phyloP scores from a whole-genome alignment of 1,140 invertebrate species.

The Zaprionus davidi region DNA sequence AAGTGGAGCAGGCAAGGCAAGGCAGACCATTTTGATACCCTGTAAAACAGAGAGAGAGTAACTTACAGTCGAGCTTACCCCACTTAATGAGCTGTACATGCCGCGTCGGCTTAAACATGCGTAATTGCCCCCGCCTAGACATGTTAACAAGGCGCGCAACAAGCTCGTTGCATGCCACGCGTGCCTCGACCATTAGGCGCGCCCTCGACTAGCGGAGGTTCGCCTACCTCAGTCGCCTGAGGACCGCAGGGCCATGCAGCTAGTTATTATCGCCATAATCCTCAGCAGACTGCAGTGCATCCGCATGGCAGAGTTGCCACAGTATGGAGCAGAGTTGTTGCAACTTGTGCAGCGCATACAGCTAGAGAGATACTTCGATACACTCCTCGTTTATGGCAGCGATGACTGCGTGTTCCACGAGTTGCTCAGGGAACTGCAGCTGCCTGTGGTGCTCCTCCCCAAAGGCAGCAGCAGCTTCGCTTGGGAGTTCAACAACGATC shows the following conservation, averaged over 20 bases:
- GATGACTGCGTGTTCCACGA: constrained; percentile 48
- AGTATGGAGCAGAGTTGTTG: constrained; percentile 12
- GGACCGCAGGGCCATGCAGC: constrained; percentile 30
- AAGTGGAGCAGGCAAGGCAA: not conserved
- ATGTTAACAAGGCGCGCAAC: constrained; percentile 47
- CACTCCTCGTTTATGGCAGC: constrained; percentile 41
- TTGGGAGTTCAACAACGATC: constrained; percentile 48
- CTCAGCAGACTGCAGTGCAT: constrained; percentile 14
- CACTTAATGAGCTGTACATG: not conserved
- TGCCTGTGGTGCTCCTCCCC: constrained; percentile 30
- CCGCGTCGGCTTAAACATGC: constrained; percentile 7
- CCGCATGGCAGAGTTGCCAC: not conserved
- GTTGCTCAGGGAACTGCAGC: constrained; percentile 21
- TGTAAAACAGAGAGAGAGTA: not conserved
- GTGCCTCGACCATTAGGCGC: not conserved
- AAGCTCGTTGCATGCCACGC: constrained; percentile 47
- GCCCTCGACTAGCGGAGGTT: too few species aligned
- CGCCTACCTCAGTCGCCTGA: constrained; percentile 41
- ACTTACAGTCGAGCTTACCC: not conserved
- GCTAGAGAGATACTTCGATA: constrained; percentile 48
- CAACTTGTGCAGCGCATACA: constrained; percentile 31
- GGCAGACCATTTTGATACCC: not conserved
- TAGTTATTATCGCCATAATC: constrained; percentile 11
- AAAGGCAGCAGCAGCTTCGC: constrained; percentile 39
- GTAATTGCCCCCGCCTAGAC: constrained; percentile 38